These are phyloP conservation scores for Lepidocyrtinus sp. DNA, from an alignment of 2,888 invertebrate species.

Conservation along the genomic window DNA sequence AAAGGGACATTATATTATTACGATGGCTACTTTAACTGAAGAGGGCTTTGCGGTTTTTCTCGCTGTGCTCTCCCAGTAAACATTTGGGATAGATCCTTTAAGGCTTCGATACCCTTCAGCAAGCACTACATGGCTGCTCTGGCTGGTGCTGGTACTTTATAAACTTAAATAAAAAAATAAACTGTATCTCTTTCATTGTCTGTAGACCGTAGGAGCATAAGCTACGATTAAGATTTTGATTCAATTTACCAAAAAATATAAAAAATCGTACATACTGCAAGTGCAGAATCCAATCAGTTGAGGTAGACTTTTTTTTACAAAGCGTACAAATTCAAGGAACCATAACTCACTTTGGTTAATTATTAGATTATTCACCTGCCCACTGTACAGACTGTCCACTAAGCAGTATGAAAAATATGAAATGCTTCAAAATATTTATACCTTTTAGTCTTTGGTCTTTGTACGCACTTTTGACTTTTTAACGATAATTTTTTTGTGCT, in stretches of 20 bases:
- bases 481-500: no score
- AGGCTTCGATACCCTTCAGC: slow-evolving; percentile 57
- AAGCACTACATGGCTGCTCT: slow-evolving; percentile 17
- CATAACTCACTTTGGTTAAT: slow-evolving; percentile 56
- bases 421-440: no score
- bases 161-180: neutral
- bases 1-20: neutral
- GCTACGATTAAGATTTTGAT: no score
- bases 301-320: no score
- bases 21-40: slow-evolving; percentile 12
- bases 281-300: slow-evolving; percentile 37
- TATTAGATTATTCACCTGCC: slow-evolving; percentile 55
- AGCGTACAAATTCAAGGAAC: slow-evolving; percentile 48
- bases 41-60: slow-evolving; percentile 37
- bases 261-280: no score
- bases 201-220: no score
- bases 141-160: no score
- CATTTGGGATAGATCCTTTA: slow-evolving; percentile 58
- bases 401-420: neutral
- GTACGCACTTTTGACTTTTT: neutral
- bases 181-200: neutral
- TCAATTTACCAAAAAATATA: no score
- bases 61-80: slow-evolving; percentile 43
- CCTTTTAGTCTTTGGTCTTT: neutral
- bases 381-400: neutral